Evolutionary conservation across 2,797 vertebrate genomes (phyloP).

Genomic region (Amazona ochrocephala): DNA sequence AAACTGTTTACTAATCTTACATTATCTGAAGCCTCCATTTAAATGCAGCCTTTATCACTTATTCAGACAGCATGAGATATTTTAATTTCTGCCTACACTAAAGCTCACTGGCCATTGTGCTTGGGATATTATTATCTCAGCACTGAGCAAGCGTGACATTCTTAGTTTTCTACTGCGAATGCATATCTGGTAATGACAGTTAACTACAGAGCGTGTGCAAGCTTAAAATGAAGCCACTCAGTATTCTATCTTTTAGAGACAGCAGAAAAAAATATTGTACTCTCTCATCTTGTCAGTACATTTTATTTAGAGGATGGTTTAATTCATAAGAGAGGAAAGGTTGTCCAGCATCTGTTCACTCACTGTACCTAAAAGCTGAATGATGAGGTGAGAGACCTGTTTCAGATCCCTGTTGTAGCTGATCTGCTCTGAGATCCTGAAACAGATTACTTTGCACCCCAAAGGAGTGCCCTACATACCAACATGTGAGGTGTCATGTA

Average conservation of each 20-base stretch:
- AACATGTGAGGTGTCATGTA: neutral
- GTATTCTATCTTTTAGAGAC: neutral
- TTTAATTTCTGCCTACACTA: conserved; percentile 66
- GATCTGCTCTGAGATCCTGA: neutral
- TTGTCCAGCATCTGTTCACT: neutral
- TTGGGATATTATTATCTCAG: conserved; percentile 57
- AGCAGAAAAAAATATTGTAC: neutral
- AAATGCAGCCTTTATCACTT: conserved; percentile 72
- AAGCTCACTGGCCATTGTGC: conserved; percentile 50
- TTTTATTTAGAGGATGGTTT: neutral
- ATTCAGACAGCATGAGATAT: conserved; percentile 74
- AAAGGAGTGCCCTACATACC: neutral
- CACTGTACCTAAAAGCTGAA: neutral
- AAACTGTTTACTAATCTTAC: conserved; percentile 73
- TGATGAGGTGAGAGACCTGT: neutral
- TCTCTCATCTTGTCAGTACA: neutral
- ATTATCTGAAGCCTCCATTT: conserved; percentile 63
- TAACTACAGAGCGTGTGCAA: neutral
- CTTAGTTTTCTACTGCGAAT: conserved; percentile 14
- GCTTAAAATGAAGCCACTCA: conserved; percentile 13
- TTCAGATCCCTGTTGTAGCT: neutral
- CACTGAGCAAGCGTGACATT: neutral
- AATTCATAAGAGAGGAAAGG: neutral
- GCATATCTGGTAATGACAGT: conserved; percentile 27
- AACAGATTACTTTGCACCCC: neutral